Percentiles rank a stretch among this genome's conserved stretches.
Conservation (phyloP, 64 coral and sea anemone genomes). For the Trachythela sp. region DNA sequence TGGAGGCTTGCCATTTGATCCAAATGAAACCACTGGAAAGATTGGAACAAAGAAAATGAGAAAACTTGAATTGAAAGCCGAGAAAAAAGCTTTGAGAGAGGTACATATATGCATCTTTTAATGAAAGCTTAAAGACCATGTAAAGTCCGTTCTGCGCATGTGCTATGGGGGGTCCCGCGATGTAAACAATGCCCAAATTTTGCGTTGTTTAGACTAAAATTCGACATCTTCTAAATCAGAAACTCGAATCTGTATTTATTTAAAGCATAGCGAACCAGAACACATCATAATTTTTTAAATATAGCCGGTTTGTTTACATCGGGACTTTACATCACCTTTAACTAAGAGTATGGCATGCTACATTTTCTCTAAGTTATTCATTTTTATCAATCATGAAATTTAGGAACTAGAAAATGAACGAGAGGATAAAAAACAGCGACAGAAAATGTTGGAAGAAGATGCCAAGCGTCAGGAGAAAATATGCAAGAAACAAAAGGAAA, state of each 20-base stretch:
- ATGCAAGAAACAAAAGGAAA: slow-evolving; percentile 59
- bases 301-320: too few species aligned
- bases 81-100: slow-evolving; percentile 74
- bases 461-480: slow-evolving; percentile 68
- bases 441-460: slow-evolving; percentile 73
- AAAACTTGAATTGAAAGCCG: slow-evolving; percentile 92
- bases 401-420: slow-evolving; percentile 93
- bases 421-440: slow-evolving; percentile 86
- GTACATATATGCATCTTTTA: slow-evolving; percentile 20
- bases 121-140: background rate
- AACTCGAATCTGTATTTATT: too few species aligned
- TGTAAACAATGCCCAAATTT: too few species aligned
- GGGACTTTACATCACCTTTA: too few species aligned
- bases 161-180: too few species aligned
- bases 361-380: background rate
- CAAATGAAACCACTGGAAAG: slow-evolving; percentile 52
- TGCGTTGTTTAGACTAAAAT: too few species aligned
- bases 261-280: too few species aligned
- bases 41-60: slow-evolving; percentile 83
- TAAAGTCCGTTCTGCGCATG: too few species aligned
- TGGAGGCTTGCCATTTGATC: slow-evolving; percentile 4
- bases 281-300: too few species aligned
- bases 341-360: background rate
- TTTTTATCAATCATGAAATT: background rate
- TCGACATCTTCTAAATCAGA: too few species aligned